Evolutionary conservation across 1,140 invertebrate species (phyloP), one percentile per base, ranked within the genome.

Genomic region (Bombus ignitus): DNA sequence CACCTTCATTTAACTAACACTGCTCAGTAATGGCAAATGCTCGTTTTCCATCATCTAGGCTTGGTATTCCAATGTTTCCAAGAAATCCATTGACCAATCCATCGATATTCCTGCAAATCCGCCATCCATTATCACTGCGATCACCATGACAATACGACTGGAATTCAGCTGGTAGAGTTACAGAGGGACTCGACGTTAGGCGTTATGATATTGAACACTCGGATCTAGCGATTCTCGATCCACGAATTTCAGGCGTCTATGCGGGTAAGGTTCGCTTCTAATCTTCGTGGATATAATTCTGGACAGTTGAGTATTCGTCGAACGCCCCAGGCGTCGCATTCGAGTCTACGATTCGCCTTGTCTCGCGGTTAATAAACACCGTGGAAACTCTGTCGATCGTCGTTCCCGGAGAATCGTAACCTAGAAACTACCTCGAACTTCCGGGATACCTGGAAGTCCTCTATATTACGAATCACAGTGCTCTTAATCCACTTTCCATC

Each of bases 321-420:
- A 90, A 88, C 82, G 57, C 72, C 72, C 74, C 32, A 3, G 84
- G 87, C 68, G n/a, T 85, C 74, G 68, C 76, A 73, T 66, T 68
- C 62, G 78, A 70, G 79, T 22, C 66, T 65, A 35, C 82, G 75
- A 66, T 77, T 76, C 80, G 59, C 68, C 86, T 83, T 81, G 89
- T 84, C 83, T 88, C 84, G 79, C 81, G 84, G 87, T 85, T 91
- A 88, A 91, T 91, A 91, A 91, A 90, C 89, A 81, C 73, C 53
- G 66, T 47, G 68, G 44, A 91, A 90, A 90, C 89, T 90, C 74
- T 87, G 74, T 42, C 44, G 87, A 88, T 89, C 66, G 83, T 72
- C 87, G 81, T 82, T 78, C 37, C 81, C 65, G 32, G 66, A n/a
- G 44, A 70, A 77, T 77, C 75, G 73, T 78, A 75, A 53, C 59